Percentiles rank a stretch among this genome's conserved stretches.
Evolutionary conservation across 2,113 vertebrate species (phyloP).

Genomic region (Perca fluviatilis): DNA sequence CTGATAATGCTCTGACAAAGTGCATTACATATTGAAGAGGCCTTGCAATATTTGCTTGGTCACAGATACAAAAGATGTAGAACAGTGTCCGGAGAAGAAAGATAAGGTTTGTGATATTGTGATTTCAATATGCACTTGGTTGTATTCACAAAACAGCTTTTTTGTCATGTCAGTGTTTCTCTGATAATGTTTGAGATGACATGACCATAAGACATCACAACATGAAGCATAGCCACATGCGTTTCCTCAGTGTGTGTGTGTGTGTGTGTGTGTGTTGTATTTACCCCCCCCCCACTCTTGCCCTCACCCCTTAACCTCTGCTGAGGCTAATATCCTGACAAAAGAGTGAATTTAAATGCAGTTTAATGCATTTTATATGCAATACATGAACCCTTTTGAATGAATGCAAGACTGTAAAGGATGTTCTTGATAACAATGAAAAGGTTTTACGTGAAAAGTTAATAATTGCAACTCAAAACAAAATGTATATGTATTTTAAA

Average conservation of each 20-base stretch:
- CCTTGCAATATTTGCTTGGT: too few species aligned
- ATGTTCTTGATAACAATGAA: neutral
- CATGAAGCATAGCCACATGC: neutral
- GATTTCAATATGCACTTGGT: too few species aligned
- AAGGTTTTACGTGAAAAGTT: neutral
- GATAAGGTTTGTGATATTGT: neutral
- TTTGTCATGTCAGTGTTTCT: neutral
- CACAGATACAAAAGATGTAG: too few species aligned
- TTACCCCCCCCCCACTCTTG: neutral
- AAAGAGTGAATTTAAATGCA: slow-evolving; percentile 28
- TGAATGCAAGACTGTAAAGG: slow-evolving; percentile 4
- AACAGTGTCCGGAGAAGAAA: too few species aligned
- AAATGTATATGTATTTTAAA: neutral
- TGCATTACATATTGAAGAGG: too few species aligned
- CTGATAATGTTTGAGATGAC: neutral
- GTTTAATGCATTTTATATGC: slow-evolving; percentile 12
- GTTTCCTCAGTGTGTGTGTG: slow-evolving; percentile 13
- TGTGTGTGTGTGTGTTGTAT: slow-evolving; percentile 12
- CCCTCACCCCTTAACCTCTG: neutral
- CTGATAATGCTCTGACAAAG: too few species aligned
- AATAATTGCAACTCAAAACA: neutral
- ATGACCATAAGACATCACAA: neutral
- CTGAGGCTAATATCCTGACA: slow-evolving; percentile 39
- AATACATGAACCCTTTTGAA: slow-evolving; percentile 16
- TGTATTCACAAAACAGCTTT: neutral